These are phyloP conservation scores for Spongilla lacustris DNA, from an alignment of 37 sponge, comb jelly and placozoan species.

Conservation along the genomic window DNA sequence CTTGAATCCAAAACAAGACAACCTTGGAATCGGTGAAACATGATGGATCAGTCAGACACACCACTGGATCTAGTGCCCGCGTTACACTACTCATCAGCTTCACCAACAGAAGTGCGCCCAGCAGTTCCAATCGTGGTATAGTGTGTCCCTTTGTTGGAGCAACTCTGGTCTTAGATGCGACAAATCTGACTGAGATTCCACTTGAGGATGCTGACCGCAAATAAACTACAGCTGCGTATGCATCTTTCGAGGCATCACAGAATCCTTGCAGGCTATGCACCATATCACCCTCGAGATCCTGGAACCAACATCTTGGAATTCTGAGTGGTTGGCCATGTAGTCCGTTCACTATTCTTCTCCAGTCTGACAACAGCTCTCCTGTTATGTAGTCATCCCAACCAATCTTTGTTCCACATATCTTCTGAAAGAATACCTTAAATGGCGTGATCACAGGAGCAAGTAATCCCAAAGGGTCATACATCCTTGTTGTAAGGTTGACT, in stretches of 20 bases:
- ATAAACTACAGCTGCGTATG: constrained; percentile 26
- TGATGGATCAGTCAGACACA: background rate
- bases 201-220: background rate
- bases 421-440: constrained; percentile 35
- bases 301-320: constrained; percentile 20
- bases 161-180: constrained; percentile 10
- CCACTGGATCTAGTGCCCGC: background rate
- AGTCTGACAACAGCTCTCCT: constrained; percentile 3
- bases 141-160: background rate
- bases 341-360: background rate
- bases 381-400: constrained; percentile 22
- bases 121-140: constrained; percentile 10
- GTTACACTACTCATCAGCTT: background rate
- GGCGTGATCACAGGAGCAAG: constrained; percentile 28
- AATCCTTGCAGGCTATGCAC: background rate
- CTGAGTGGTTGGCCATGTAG: constrained; percentile 3
- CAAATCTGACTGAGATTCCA: background rate
- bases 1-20: constrained; percentile 7
- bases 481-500: constrained; percentile 3
- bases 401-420: constrained; percentile 1
- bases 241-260: constrained; percentile 5
- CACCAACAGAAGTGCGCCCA: constrained; percentile 3
- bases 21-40: constrained; percentile 21
- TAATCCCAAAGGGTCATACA: constrained; percentile 41
- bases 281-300: background rate